Conservation (phyloP, 2,797 vertebrate species). For the Silurus lanzhouensis region DNA sequence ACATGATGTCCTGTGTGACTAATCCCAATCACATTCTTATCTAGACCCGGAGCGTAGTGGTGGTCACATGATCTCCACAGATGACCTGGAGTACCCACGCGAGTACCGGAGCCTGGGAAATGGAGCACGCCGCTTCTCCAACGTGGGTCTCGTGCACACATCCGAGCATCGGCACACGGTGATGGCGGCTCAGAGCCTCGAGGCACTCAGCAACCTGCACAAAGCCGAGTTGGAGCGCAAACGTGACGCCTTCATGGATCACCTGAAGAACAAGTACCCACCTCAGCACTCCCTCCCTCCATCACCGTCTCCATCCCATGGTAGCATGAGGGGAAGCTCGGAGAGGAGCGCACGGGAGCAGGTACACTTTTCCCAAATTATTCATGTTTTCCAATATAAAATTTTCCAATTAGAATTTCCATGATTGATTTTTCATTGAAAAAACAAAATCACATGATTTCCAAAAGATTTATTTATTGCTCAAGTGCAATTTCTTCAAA, state of each 20-base stretch:
- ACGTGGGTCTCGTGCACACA: constrained; percentile 96
- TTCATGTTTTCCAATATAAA: too few relatives aligned
- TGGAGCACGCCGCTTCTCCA: constrained; percentile 94
- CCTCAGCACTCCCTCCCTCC: constrained; percentile 84
- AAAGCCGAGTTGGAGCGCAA: constrained; percentile 96
- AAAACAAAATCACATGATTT: too few relatives aligned
- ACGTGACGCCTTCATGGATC: constrained; percentile 96
- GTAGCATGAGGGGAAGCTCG: constrained; percentile 81
- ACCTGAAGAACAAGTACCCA: constrained; percentile 97
- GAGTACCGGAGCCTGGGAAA: constrained; percentile 93
- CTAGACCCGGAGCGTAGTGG: constrained; percentile 90
- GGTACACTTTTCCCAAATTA: constrained; percentile 66
- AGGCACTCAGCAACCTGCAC: constrained; percentile 94
- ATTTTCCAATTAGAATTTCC: too few relatives aligned
- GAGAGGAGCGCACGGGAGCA: constrained; percentile 84
- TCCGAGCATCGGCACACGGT: constrained; percentile 96
- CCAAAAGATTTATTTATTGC: too few relatives aligned
- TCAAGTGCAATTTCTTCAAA: too few relatives aligned
- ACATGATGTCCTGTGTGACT: neutral
- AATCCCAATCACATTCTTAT: neutral
- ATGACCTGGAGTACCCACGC: constrained; percentile 94
- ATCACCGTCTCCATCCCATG: constrained; percentile 80
- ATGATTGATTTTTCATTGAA: too few relatives aligned
- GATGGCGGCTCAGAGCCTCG: constrained; percentile 94
- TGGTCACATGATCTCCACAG: constrained; percentile 96